Base-by-base conservation (phyloP, 2,888 invertebrate genomes). In the Parnassius glacialis region DNA sequence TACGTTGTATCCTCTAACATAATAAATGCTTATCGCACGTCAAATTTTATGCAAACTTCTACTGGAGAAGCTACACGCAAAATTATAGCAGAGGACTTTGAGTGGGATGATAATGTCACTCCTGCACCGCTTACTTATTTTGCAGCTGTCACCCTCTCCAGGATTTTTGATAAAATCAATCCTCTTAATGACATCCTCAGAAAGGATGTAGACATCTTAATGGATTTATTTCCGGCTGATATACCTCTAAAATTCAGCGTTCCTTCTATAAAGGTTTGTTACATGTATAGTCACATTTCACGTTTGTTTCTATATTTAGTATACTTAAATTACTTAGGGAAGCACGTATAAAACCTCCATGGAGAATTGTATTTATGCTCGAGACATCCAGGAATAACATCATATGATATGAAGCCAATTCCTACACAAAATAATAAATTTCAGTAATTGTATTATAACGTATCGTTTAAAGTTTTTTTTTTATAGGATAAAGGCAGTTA, bases 161-260 rank as follows among this genome's bases (percentile, higher is more conserved):
- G 69, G 64, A 65, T 83, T 51, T 93, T 93, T 68, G 79, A 89
- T 56, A 81, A 83, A 61, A 75, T 92, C 59, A 93, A 93, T 54
- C 84, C 94, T n/a, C 80, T 94, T 1, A 75, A 92, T 12, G 83
- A 80, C 61, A 81, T 95, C 45, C 88, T 94, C 11, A 92, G 92
- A 68, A 90, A 90, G 65, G 94, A 95, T 71, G 78, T 91, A 44
- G 92, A 93, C 69, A 83, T 90, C 61, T 80, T 95, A 2, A 87
- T 94, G 78, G 94, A 94, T 81, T 81, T 93, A 62, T 86, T 93
- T 67, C 92, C 94, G 1, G 87, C 91, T 2, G 87, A 93, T 74
- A 88, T 95, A 62, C 93, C 93, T 2, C 82, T 95, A 48, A 92
- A 92, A 64, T 78, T 88, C 62, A 91, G 92, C 50, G 92, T 94